A percentile compares a stretch with the other conserved stretches of the same genome.
Conservation (phyloP, 35 echinoderm and acorn worm genomes). For the Ophioderma brevispina region DNA sequence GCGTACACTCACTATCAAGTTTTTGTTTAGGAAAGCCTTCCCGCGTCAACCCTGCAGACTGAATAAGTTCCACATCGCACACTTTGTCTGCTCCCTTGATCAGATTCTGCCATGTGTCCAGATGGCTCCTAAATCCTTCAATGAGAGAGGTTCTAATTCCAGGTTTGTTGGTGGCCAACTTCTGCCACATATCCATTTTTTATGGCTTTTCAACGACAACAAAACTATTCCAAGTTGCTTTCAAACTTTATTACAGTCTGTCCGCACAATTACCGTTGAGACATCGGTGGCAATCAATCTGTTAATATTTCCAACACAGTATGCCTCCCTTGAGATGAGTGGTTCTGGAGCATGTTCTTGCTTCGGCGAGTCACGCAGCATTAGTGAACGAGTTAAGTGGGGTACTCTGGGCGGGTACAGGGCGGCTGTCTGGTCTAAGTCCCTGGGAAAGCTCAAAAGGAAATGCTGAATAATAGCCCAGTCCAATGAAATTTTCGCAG, state of each 20-base stretch:
- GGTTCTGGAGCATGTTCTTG: background rate
- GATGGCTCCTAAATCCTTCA: conserved; percentile 27
- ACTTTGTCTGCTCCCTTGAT: conserved; percentile 18
- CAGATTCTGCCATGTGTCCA: conserved; percentile 25
- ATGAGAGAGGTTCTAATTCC: conserved; percentile 27
- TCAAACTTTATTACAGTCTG: too few species aligned
- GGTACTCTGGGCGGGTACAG: background rate
- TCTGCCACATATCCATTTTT: conserved; percentile 40
- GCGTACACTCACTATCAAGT: background rate
- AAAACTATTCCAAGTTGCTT: background rate
- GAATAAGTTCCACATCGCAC: background rate
- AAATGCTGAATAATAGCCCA: background rate
- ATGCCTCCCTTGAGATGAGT: background rate
- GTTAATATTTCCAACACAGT: background rate
- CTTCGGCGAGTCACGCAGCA: background rate
- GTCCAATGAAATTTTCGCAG: background rate
- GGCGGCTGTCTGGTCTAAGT: conserved; percentile 3
- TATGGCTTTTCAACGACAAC: background rate
- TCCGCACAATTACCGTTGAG: background rate
- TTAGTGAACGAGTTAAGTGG: conserved; percentile 6
- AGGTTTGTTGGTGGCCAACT: background rate
- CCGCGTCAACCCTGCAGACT: background rate
- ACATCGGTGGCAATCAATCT: background rate
- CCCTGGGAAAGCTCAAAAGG: background rate
- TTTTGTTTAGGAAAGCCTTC: background rate